Conservation (phyloP, 2,113 vertebrate genomes). For the Gavialis gangeticus region DNA sequence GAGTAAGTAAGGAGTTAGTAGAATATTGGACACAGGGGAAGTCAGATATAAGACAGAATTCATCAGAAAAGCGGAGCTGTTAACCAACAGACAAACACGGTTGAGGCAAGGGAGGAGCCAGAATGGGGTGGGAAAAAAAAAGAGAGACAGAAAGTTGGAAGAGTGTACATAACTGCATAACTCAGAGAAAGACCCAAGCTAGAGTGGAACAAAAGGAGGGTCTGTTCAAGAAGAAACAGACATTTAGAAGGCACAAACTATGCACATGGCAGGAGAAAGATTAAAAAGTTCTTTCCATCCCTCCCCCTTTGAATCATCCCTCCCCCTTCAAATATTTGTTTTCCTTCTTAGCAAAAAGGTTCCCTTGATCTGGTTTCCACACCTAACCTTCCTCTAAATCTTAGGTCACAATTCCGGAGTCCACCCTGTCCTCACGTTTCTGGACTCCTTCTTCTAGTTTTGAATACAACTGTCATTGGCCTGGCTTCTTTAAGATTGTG, state of each 20-base stretch:
- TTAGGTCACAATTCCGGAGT: background rate
- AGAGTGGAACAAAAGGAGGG: background rate
- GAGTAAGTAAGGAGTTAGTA: too few species aligned
- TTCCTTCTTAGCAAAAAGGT: background rate
- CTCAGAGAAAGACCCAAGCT: background rate
- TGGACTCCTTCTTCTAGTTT: background rate
- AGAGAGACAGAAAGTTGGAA: too few species aligned
- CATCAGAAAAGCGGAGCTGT: background rate
- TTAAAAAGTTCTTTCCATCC: background rate
- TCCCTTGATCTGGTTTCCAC: background rate
- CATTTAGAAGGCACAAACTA: background rate
- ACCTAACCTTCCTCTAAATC: background rate
- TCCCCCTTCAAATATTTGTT: background rate
- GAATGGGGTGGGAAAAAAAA: too few species aligned
- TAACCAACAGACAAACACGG: background rate
- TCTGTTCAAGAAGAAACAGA: background rate
- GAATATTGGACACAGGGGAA: background rate
- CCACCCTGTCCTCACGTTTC: background rate
- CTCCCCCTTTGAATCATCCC: background rate
- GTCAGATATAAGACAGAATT: background rate
- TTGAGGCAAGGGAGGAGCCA: background rate
- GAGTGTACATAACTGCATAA: too few species aligned
- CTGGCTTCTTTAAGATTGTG: background rate
- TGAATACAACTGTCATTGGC: background rate
- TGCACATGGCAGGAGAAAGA: fast-evolving